phyloP scores from a whole-genome alignment of 2,888 invertebrate species.

The Acleris laterana region DNA sequence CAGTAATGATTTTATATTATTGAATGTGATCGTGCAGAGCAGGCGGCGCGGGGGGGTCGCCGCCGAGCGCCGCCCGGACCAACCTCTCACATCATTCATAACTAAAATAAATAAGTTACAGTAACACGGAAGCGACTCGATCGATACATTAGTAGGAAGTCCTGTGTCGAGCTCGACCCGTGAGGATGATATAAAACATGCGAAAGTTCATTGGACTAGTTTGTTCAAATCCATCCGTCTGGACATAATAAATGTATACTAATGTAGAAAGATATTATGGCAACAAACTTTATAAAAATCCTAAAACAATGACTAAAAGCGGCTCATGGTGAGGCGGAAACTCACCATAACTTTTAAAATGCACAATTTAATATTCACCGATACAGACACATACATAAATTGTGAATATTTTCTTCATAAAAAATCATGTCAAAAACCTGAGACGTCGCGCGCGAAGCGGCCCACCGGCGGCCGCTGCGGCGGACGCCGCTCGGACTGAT shows the following conservation, averaged over 20 bases:
- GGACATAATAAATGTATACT: conserved; percentile 81
- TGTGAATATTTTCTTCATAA: conserved; percentile 83
- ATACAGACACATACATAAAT: conserved; percentile 84
- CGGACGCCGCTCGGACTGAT: conserved; percentile 53
- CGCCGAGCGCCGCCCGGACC: conserved; percentile 40
- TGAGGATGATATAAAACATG: conserved; percentile 59
- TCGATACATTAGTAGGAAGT: conserved; percentile 55
- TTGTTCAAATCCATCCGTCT: conserved; percentile 81
- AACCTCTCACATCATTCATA: conserved; percentile 50
- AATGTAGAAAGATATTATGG: conserved; percentile 84
- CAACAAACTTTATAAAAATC: conserved; percentile 84
- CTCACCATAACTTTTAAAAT: conserved; percentile 80
- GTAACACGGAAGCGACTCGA: conserved; percentile 60
- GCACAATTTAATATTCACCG: conserved; percentile 84
- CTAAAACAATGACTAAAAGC: conserved; percentile 85
- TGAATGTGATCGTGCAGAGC: conserved; percentile 21
- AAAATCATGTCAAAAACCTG: conserved; percentile 82
- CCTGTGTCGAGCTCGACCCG: conserved; percentile 55
- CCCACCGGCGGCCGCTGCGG: conserved; percentile 46
- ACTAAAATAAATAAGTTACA: conserved; percentile 72
- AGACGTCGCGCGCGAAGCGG: conserved; percentile 68
- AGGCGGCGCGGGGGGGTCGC: conserved; percentile 3
- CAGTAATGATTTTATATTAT: conserved; percentile 54
- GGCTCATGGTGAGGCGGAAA: conserved; percentile 74
- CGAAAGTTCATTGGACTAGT: conserved; percentile 78